These are phyloP conservation scores for Thumatha senex DNA, from an alignment of 2,888 invertebrate genomes.

Conservation along the genomic window DNA sequence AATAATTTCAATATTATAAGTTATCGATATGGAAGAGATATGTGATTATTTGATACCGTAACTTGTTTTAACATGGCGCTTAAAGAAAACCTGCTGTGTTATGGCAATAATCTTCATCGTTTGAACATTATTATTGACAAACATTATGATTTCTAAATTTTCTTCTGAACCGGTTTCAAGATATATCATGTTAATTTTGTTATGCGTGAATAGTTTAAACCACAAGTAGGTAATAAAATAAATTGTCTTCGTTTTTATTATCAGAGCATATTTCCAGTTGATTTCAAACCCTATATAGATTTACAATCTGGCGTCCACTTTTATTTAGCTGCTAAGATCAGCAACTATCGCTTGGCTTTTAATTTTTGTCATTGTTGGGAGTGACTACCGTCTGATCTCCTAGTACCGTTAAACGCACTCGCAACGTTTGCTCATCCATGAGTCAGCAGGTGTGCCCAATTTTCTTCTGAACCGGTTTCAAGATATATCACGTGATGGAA, in stretches of 20 bases:
- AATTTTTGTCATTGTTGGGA: too few relatives aligned
- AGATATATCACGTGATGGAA: background rate
- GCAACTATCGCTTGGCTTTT: too few relatives aligned
- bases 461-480: background rate
- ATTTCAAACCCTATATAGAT: too few relatives aligned
- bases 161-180: background rate
- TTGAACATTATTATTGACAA: background rate
- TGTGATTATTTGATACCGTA: slow-evolving; percentile 8
- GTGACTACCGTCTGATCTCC: too few relatives aligned
- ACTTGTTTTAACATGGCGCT: background rate
- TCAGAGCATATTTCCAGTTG: too few relatives aligned
- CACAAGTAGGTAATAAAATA: too few relatives aligned
- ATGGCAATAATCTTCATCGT: background rate
- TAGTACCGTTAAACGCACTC: too few relatives aligned
- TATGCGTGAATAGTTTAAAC: slow-evolving; percentile 9
- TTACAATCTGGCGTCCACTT: too few relatives aligned
- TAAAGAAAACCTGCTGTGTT: slow-evolving; percentile 15
- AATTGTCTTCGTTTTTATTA: too few relatives aligned
- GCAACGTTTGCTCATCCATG: too few relatives aligned
- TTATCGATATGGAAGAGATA: background rate
- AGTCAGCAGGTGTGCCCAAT: too few relatives aligned
- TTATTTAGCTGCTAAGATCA: too few relatives aligned
- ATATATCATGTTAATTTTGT: slow-evolving; percentile 22
- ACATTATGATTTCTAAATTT: background rate
- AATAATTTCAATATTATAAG: background rate